Conservation (phyloP, 2,888 invertebrate species). For the Peribatodes rhomboidaria region DNA sequence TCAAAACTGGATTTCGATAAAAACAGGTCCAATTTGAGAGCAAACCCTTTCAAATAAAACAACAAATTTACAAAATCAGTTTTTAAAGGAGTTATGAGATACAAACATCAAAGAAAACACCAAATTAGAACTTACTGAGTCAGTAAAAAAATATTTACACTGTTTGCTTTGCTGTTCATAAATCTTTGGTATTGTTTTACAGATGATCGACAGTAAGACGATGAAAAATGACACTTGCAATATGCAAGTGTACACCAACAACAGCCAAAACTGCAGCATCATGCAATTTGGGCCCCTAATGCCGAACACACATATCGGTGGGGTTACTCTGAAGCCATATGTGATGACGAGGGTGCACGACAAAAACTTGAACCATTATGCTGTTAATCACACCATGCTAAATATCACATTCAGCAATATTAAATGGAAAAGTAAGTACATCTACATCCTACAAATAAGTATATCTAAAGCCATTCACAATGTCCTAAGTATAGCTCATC, state of each 20-base stretch:
- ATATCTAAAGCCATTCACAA: no score
- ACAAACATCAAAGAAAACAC: no score
- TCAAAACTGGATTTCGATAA: no score
- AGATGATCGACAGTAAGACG: constrained; percentile 65
- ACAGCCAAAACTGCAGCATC: constrained; percentile 70
- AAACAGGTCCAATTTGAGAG: no score
- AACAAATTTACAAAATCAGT: no score
- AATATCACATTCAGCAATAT: constrained; percentile 82
- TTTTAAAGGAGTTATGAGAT: no score
- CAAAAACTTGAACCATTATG: constrained; percentile 37
- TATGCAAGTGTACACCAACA: constrained; percentile 68
- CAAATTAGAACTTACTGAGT: no score
- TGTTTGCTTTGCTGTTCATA: no score
- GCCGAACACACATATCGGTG: constrained; percentile 71
- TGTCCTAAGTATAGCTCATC: no score
- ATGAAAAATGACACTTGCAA: constrained; percentile 68
- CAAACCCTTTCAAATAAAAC: no score
- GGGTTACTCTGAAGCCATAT: constrained; percentile 75
- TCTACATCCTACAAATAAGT: no score
- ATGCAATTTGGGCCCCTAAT: constrained; percentile 75
- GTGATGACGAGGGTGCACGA: constrained; percentile 52
- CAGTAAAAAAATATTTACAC: constrained; percentile 34
- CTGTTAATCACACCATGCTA: constrained; percentile 70
- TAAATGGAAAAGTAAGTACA: constrained; percentile 80
- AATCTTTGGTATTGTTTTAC: constrained; percentile 12